A percentile compares a stretch with the other conserved stretches of the same genome.
phyloP scores from a whole-genome alignment of 1,140 invertebrate species.

The Drosophila nigrodunni region DNA sequence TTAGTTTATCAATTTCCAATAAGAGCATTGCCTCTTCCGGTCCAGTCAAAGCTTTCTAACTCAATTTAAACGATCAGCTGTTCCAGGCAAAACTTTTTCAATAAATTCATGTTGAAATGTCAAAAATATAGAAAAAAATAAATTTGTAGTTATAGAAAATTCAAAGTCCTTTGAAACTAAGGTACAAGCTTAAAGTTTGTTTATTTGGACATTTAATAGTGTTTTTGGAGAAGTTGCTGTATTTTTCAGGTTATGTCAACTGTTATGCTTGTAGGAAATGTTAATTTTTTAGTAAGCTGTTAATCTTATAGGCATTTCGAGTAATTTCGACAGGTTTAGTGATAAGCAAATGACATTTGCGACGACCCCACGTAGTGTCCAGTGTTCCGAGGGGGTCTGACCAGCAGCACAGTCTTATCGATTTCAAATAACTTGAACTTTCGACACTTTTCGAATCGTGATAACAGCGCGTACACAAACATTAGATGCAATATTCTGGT shows the following conservation, averaged over 20 bases:
- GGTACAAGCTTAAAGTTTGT: background rate
- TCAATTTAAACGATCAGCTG: background rate
- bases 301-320: conserved; percentile 1
- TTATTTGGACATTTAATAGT: too few species aligned
- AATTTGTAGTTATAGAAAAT: background rate
- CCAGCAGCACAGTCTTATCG: conserved; percentile 10
- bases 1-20: too few species aligned
- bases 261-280: background rate
- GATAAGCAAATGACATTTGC: conserved; percentile 11
- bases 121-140: background rate
- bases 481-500: background rate
- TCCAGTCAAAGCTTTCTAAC: too few species aligned
- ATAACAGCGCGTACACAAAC: conserved; percentile 16
- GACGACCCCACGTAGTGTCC: background rate
- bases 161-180: background rate
- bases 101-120: background rate
- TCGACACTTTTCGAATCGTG: conserved; percentile 3
- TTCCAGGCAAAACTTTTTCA: background rate
- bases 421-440: conserved; percentile 10
- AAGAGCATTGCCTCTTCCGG: too few species aligned
- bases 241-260: background rate
- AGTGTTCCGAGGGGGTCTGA: background rate
- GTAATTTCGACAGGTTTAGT: background rate
- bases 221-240: background rate
- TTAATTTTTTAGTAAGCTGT: background rate